These are phyloP conservation scores for Prunella himalayana DNA, from an alignment of 2,113 vertebrate genomes.

Conservation along the genomic window DNA sequence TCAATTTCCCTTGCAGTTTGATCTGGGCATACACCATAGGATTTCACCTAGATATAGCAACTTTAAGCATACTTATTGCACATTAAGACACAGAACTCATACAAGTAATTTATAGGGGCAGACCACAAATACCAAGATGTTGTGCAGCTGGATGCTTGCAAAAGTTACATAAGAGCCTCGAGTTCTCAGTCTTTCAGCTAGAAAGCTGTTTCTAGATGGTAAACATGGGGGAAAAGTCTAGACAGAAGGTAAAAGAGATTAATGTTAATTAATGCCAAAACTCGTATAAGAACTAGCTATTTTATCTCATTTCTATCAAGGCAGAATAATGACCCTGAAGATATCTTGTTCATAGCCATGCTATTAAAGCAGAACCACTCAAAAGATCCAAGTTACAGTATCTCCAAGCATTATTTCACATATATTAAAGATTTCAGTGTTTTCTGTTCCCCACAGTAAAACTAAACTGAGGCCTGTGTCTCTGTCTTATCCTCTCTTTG, in stretches of 20 bases:
- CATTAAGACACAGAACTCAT: not conserved
- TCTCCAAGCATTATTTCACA: not conserved
- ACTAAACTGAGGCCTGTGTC: not conserved
- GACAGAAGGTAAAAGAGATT: not conserved
- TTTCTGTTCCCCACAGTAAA: not conserved
- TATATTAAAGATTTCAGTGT: not conserved
- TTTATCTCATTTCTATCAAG: not conserved
- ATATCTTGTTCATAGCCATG: not conserved
- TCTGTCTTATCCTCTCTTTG: not conserved
- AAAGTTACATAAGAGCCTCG: accelerated
- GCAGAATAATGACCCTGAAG: not conserved
- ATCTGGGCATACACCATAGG: not conserved
- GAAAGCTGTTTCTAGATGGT: not conserved
- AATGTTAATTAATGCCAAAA: not conserved
- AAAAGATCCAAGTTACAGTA: not conserved
- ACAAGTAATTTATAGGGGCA: not conserved
- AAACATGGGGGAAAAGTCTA: not conserved
- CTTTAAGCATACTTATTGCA: not conserved
- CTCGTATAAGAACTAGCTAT: not conserved
- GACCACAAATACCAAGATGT: not conserved
- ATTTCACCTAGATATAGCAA: not conserved
- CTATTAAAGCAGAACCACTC: not conserved
- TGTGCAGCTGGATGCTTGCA: not conserved
- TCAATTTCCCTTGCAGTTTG: not conserved
- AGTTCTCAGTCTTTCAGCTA: not conserved